phyloP scores from a whole-genome alignment of 2,797 vertebrate genomes.

The Onychomys torridus region DNA sequence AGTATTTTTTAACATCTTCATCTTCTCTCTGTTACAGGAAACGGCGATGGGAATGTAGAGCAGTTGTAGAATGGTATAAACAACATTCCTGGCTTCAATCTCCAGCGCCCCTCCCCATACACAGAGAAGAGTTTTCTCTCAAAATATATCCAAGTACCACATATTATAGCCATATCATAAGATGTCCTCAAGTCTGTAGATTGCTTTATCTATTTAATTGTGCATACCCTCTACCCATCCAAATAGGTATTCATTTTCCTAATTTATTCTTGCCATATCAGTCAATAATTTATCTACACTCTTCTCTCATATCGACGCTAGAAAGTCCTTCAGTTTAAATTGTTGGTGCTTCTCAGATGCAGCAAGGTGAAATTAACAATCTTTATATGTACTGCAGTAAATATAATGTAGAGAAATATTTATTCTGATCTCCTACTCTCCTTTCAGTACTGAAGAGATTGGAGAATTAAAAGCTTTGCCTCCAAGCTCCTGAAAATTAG shows the following conservation, averaged over 20 bases:
- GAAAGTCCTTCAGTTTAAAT: not conserved
- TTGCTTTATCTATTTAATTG: not conserved
- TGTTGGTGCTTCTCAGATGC: not conserved
- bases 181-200: not conserved
- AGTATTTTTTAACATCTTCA: not conserved
- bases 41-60: not conserved
- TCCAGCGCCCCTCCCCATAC: too few relatives aligned
- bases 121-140: not conserved
- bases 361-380: not conserved
- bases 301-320: not conserved
- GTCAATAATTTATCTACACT: not conserved
- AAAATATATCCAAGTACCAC: not conserved
- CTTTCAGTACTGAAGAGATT: not conserved
- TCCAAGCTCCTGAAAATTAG: not conserved
- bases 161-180: not conserved
- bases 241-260: not conserved
- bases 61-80: not conserved
- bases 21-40: constrained; percentile 13
- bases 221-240: not conserved
- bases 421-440: not conserved
- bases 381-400: not conserved
- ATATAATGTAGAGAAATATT: not conserved
- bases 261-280: not conserved
- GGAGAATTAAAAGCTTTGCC: not conserved
- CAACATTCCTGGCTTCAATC: not conserved